These are phyloP conservation scores for Puntigrus tetrazona DNA, from an alignment of 2,113 vertebrate species.

Conservation along the genomic window DNA sequence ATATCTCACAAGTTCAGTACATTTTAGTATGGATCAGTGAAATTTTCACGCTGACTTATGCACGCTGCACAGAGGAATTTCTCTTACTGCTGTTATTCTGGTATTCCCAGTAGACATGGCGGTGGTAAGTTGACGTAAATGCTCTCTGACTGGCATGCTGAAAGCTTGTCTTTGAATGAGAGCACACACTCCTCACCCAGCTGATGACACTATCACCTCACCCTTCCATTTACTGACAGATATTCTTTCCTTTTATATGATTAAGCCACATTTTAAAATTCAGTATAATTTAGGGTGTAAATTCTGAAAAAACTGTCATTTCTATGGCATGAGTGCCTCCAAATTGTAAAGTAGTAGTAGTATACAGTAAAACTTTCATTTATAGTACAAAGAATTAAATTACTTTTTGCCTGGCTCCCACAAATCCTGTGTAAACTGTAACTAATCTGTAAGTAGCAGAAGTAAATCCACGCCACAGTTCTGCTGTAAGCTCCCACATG, in stretches of 20 bases:
- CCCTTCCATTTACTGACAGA: constrained; percentile 66
- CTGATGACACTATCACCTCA: constrained; percentile 60
- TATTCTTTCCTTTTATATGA: background rate
- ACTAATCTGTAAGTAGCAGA: background rate
- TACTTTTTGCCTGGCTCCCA: background rate
- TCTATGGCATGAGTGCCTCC: background rate
- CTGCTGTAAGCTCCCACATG: background rate
- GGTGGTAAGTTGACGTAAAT: constrained; percentile 63
- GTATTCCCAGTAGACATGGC: constrained; percentile 64
- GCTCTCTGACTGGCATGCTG: constrained; percentile 64
- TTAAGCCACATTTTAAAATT: background rate
- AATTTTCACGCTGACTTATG: background rate
- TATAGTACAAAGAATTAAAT: background rate
- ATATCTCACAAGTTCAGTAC: background rate
- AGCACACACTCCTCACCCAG: constrained; percentile 30
- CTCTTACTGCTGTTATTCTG: constrained; percentile 58
- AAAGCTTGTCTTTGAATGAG: constrained; percentile 51
- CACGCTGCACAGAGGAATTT: constrained; percentile 34
- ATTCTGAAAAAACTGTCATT: background rate
- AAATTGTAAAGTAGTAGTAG: background rate
- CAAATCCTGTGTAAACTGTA: background rate
- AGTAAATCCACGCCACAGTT: background rate
- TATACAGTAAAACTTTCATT: background rate
- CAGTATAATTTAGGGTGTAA: background rate
- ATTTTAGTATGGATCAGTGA: background rate